Conservation (phyloP, 2,113 vertebrate species). For the Grantiella picta region DNA sequence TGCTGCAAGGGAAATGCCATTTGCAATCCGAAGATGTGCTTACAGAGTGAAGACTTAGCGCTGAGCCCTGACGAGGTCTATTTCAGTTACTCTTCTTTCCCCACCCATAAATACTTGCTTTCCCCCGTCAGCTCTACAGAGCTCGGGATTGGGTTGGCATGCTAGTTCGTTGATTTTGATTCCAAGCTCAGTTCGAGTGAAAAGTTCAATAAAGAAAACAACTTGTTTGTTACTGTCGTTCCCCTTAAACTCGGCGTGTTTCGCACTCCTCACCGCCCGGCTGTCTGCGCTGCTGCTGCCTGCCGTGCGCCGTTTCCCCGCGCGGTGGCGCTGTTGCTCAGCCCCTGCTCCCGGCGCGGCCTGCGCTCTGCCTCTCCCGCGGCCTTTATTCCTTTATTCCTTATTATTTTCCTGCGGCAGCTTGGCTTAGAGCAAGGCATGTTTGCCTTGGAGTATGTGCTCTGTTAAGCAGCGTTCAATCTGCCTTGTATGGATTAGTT, state of each 20-base stretch:
- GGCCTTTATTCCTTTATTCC: not conserved
- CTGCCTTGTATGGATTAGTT: not conserved
- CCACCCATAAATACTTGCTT: not conserved
- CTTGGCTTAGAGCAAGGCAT: not conserved
- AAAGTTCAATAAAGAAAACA: not conserved
- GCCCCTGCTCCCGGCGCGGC: not conserved
- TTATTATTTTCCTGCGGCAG: not conserved
- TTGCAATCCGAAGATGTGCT: not conserved
- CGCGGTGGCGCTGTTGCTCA: slow-evolving; percentile 17
- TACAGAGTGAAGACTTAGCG: not conserved
- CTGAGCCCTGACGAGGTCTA: not conserved
- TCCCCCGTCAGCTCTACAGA: accelerated
- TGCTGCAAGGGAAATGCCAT: not conserved
- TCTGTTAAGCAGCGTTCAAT: not conserved
- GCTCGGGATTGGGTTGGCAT: not conserved
- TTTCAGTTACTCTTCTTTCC: not conserved
- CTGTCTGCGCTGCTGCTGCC: too few relatives aligned
- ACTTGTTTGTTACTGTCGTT: not conserved
- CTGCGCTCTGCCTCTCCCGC: too few relatives aligned
- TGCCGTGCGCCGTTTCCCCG: not conserved
- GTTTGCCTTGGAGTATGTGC: not conserved
- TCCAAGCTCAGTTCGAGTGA: not conserved
- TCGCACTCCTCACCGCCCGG: accelerated
- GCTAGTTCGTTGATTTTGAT: not conserved
- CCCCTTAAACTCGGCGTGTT: not conserved